A percentile compares a stretch with the other conserved stretches of the same genome.
phyloP scores from a whole-genome alignment of 2,113 vertebrate genomes.

The Scopus umbretta region DNA sequence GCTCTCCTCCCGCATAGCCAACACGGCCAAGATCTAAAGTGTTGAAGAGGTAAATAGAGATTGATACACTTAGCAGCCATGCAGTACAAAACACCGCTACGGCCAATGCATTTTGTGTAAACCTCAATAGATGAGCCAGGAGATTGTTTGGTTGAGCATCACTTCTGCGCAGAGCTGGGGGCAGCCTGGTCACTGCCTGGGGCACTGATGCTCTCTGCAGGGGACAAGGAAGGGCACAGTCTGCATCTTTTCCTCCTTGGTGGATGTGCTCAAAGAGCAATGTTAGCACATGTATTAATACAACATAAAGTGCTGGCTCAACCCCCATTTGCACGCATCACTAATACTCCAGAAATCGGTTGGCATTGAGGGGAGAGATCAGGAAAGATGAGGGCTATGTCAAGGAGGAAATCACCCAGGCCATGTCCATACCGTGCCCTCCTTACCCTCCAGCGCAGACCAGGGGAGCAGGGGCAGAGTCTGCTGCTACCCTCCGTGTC shows the following conservation, averaged over 20 bases:
- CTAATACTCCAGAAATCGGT: not conserved
- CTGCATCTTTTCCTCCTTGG: not conserved
- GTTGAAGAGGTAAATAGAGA: not conserved
- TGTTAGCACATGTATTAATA: accelerated
- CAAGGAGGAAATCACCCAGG: not conserved
- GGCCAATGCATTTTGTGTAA: not conserved
- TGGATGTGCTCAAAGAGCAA: not conserved
- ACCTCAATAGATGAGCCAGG: not conserved
- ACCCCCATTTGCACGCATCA: accelerated
- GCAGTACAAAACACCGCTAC: not conserved
- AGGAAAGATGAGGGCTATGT: not conserved
- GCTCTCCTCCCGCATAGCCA: not conserved
- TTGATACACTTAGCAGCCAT: not conserved
- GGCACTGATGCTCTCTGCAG: not conserved
- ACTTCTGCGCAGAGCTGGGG: not conserved
- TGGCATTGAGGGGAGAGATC: not conserved
- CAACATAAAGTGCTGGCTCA: not conserved
- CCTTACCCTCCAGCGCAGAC: accelerated
- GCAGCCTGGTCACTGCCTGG: not conserved
- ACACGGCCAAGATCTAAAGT: not conserved
- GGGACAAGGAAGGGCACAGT: not conserved
- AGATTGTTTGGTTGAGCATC: not conserved
- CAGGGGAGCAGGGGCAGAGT: not conserved
- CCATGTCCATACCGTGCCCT: not conserved
- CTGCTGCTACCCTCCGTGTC: not conserved